These are phyloP conservation scores for Ennomos quercinarius DNA, from an alignment of 2,888 invertebrate species.

Conservation along the genomic window DNA sequence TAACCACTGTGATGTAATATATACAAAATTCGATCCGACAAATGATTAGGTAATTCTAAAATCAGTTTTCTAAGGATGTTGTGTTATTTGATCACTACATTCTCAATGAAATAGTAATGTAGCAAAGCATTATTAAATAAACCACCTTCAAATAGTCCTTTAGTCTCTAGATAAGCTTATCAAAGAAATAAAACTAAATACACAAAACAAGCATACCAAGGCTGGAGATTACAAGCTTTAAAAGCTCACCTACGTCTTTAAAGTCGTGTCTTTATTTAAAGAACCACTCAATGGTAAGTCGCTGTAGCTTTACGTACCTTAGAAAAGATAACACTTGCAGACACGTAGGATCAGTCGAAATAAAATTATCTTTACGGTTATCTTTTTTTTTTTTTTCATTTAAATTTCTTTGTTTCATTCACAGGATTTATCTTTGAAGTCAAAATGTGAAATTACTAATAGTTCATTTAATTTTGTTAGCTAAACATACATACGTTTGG, in stretches of 20 bases:
- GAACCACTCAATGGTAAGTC: constrained; percentile 28
- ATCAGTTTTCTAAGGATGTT: no score
- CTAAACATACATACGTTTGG: no score
- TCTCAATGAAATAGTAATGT: background rate
- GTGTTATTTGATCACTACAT: background rate
- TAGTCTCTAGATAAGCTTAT: constrained; percentile 20
- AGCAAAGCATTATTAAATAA: constrained; percentile 1
- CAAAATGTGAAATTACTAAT: no score
- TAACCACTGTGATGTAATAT: no score
- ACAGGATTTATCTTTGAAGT: no score
- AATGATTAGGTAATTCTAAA: no score
- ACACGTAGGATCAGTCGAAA: background rate
- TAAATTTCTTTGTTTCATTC: no score
- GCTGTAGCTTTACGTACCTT: constrained; percentile 13
- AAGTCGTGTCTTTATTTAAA: constrained; percentile 26
- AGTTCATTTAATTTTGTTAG: no score
- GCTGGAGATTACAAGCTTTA: constrained; percentile 14
- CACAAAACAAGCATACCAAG: constrained; percentile 17
- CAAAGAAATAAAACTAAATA: constrained; percentile 22
- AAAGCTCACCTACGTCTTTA: constrained; percentile 19
- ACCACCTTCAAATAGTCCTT: constrained; percentile 6
- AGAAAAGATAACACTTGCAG: constrained; percentile 5
- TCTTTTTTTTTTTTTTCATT: no score
- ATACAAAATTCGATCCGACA: no score
- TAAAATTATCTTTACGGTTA: background rate